Percentiles rank a stretch among this genome's conserved stretches.
These are phyloP conservation scores for Turdus rufiventris DNA, from an alignment of 2,113 vertebrate genomes.

Conservation along the genomic window DNA sequence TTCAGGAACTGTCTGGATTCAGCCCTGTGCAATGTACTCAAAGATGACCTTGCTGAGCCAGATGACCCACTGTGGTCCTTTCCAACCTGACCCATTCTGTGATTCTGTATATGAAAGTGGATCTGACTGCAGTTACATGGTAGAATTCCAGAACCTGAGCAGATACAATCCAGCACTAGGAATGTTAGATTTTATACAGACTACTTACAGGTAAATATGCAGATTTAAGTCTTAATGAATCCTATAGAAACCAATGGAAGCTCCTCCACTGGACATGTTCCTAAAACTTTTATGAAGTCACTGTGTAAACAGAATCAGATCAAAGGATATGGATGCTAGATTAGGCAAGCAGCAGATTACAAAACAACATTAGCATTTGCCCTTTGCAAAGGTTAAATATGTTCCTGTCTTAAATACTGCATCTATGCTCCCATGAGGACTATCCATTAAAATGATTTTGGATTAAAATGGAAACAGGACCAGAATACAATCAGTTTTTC, in stretches of 20 bases:
- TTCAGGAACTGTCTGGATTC: background rate
- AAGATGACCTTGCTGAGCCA: background rate
- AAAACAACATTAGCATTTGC: conserved; percentile 20
- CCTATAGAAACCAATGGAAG: background rate
- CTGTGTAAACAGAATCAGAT: background rate
- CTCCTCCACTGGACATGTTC: background rate
- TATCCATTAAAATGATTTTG: background rate
- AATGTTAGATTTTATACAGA: background rate
- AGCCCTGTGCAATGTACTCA: background rate
- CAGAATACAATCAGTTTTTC: background rate
- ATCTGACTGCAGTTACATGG: background rate
- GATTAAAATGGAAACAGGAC: background rate
- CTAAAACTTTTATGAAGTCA: background rate
- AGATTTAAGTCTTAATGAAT: background rate
- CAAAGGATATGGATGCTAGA: background rate
- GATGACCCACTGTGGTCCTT: background rate
- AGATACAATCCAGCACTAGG: background rate
- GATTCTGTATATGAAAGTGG: background rate
- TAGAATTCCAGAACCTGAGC: background rate
- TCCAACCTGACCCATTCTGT: background rate
- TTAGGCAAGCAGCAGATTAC: background rate
- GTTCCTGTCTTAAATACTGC: background rate
- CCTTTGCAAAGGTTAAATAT: conserved; percentile 28
- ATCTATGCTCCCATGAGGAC: background rate
- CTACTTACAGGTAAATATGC: background rate